Base-by-base conservation (phyloP, 2,113 vertebrate genomes). In the Orycteropus afer region DNA sequence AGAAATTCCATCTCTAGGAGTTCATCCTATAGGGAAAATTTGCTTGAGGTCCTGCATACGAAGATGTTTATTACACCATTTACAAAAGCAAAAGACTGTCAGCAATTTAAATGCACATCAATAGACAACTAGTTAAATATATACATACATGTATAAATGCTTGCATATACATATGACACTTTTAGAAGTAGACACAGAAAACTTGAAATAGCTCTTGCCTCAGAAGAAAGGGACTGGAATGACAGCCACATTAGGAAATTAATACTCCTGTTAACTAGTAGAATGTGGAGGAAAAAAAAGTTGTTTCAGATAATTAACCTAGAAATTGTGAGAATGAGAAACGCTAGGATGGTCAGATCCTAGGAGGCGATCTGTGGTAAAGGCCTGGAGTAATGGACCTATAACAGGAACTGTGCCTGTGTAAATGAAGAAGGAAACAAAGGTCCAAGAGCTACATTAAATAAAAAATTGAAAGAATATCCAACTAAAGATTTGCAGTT, bases 91-190 rank as follows among this genome's bases (percentile, higher is more conserved):
- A 79, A 92, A 90, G 23, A 27, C 29, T 49, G 20, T 15, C n/a
- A n/a, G n/a, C 42, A 89, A 89, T 83, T n/a, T 49, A 81, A 76
- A 55, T 83, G 32, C 37, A 71, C 81, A 55, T 73, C 86, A 85
- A 61, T 47, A 40, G 20, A 86, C 89, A 93, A 78, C 4, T 47
- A 55, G 34, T 34, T 47, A 83, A 73, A 85, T 79, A 9, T 5
- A 59, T 59, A 37, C 4, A 73, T 3, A 49, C 20, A 12, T 53
- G 11, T 22, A 18, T 51, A n/a, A 42, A 20, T 53, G 51, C 15
- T n/a, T 69, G 1, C 61, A 83, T 37, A 40, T 37, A 14, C 37
- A 32, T 45, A 51, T 34, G 57, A 55, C 17, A 29, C 10, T 45
- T 78, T 4, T 49, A 86, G 78, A 86, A 76, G 10, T 40, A 86